Evolutionary conservation across 2,797 vertebrate species (phyloP), one percentile per base, ranked within the genome.

Genomic region (Oryzias sinensis): DNA sequence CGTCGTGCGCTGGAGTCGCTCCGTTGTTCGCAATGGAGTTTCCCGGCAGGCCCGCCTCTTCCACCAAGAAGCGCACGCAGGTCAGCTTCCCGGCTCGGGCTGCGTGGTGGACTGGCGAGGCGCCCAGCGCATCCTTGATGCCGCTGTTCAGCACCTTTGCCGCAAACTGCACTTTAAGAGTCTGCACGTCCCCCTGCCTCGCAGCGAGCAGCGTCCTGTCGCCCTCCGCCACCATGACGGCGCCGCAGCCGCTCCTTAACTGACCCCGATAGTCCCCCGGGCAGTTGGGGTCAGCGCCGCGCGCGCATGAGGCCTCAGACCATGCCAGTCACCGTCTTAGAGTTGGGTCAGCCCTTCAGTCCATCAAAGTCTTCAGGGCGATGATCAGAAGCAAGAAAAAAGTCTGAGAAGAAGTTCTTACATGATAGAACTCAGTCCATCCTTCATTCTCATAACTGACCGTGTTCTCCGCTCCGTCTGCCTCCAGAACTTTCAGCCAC

Each of bases 1-100:
- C 96, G 83, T 98, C 97, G 72, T 98, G 97, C 43, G 93, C 97
- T 14, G 97, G 93, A 0, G 90, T 96, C 14, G 97, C 97, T 17
- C 97, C 95, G 72, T 97, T 98, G 64, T 91, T 93, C 0, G 96
- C 95, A 48, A 92, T 71, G 70, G 87, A 80, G 64, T 89, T 83
- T 2, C 89, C 92, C 16, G 87, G 82, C 63, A 96, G 82, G 0
- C 84, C 90, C 1, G 90, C 93, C 64, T 97, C 94, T 18, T 96
- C 94, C 81, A 96, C 95, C 74, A 98, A 74, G 81, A 92, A 98
- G 1, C 94, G 94, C 67, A 98, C 74, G 43, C 94, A 96, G 74
- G 76, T 75, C 13, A 98, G 87, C 55, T 90, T 93, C n/a, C 96
- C 96, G 0, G 94, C 90, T 44, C 96, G 93, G 69, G 96, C 94